Percentiles rank a stretch among this genome's conserved stretches.
Conservation (phyloP, 2,888 invertebrate genomes). For the Trichogramma evanescens region DNA sequence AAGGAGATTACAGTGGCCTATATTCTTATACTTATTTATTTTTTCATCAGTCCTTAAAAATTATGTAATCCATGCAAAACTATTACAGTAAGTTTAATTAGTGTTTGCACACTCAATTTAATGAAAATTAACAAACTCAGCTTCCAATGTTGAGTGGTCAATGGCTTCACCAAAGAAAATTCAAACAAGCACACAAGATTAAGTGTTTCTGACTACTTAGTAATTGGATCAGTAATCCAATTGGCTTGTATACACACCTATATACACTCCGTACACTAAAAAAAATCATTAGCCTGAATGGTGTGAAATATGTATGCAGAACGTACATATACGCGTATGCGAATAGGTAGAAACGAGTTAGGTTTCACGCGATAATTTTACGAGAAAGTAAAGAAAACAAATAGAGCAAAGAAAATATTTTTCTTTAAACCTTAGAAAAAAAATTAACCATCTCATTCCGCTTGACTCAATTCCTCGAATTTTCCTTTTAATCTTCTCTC, state of each 20-base stretch:
- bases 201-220: conserved; percentile 6
- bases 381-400: no score
- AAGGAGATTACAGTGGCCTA: no score
- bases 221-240: conserved; percentile 30
- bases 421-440: not conserved
- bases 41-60: no score
- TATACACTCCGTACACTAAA: conserved; percentile 15
- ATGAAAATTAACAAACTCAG: no score
- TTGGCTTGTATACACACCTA: conserved; percentile 13
- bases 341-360: not conserved
- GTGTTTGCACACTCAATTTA: no score
- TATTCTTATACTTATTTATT: no score
- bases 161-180: conserved; percentile 15
- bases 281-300: conserved; percentile 14
- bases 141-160: conserved; percentile 9
- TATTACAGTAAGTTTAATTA: no score
- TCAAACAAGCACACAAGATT: conserved; percentile 9
- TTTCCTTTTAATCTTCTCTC: conserved; percentile 30
- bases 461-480: not conserved
- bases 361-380: no score
- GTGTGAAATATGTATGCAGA: conserved; percentile 15
- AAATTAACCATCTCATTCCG: not conserved
- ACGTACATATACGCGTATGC: not conserved
- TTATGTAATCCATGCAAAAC: no score
- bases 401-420: no score